Evolutionary conservation across 2,888 invertebrate genomes (phyloP).

Genomic region (Brenthis daphne): DNA sequence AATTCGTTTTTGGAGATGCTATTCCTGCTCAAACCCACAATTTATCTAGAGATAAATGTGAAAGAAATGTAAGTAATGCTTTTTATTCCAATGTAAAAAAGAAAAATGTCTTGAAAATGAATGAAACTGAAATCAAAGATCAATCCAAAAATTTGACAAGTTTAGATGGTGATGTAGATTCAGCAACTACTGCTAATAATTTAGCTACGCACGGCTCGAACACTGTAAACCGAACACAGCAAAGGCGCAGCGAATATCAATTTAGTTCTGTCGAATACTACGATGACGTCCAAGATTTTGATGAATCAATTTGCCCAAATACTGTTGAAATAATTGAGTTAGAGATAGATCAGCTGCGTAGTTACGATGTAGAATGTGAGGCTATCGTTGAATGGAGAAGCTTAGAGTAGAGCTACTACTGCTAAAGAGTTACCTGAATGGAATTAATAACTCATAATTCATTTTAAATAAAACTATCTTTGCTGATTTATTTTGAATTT

Average conservation of each 20-base stretch:
- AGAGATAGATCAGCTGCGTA: constrained; percentile 56
- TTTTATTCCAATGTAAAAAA: constrained; percentile 7
- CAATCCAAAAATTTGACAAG: constrained; percentile 24
- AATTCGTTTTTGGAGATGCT: constrained; percentile 56
- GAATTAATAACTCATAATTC: not conserved
- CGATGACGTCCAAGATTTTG: constrained; percentile 57
- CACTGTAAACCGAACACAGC: constrained; percentile 25
- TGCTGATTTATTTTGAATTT: no score
- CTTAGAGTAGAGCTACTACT: constrained; percentile 43
- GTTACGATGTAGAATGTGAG: constrained; percentile 65
- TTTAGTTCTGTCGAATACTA: constrained; percentile 69
- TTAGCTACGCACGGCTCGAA: not conserved
- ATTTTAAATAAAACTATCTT: no score
- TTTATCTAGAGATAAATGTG: constrained; percentile 46
- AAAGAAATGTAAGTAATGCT: constrained; percentile 26
- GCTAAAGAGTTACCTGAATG: not conserved
- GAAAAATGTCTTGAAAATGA: constrained; percentile 20
- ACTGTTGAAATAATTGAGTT: constrained; percentile 54
- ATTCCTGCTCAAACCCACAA: constrained; percentile 49
- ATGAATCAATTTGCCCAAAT: constrained; percentile 50
- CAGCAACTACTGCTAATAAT: constrained; percentile 24
- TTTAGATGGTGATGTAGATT: constrained; percentile 34
- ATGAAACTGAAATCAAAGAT: constrained; percentile 35
- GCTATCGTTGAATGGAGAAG: constrained; percentile 59
- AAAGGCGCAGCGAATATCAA: constrained; percentile 59